Evolutionary conservation across 2,113 vertebrate genomes (phyloP).

Genomic region (Leucoraja erinaceus): DNA sequence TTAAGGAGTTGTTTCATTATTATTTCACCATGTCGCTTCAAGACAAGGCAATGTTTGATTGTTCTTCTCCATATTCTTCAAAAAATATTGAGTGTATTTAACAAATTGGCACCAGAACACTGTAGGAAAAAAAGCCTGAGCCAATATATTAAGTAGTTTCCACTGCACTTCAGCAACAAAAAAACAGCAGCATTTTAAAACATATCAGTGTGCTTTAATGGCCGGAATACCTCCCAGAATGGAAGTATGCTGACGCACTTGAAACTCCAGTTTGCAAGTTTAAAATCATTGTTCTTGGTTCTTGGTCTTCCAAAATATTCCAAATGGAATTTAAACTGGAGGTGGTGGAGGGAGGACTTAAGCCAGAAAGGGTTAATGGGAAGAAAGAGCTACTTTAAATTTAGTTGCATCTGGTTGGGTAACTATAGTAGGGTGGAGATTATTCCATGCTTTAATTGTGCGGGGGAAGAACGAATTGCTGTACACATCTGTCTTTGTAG

Average conservation of each 20-base stretch:
- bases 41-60: neutral
- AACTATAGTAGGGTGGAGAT: too few species aligned
- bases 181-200: neutral
- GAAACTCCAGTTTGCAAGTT: neutral
- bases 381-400: too few species aligned
- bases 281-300: neutral
- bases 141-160: neutral
- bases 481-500: too few species aligned
- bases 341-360: too few species aligned
- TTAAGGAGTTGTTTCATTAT: neutral
- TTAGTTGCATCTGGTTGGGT: too few species aligned
- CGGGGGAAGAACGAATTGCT: too few species aligned
- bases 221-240: too few species aligned
- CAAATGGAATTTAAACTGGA: too few species aligned
- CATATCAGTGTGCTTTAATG: neutral
- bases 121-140: neutral
- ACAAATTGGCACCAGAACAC: neutral
- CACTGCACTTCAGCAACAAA: neutral
- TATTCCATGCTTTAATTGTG: too few species aligned
- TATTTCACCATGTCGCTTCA: neutral
- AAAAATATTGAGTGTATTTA: neutral
- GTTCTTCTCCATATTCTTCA: neutral
- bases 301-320: too few species aligned
- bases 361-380: too few species aligned
- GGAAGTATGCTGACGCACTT: neutral